These are phyloP conservation scores for Drosophila merina DNA, from an alignment of 2,888 invertebrate species.

Conservation along the genomic window DNA sequence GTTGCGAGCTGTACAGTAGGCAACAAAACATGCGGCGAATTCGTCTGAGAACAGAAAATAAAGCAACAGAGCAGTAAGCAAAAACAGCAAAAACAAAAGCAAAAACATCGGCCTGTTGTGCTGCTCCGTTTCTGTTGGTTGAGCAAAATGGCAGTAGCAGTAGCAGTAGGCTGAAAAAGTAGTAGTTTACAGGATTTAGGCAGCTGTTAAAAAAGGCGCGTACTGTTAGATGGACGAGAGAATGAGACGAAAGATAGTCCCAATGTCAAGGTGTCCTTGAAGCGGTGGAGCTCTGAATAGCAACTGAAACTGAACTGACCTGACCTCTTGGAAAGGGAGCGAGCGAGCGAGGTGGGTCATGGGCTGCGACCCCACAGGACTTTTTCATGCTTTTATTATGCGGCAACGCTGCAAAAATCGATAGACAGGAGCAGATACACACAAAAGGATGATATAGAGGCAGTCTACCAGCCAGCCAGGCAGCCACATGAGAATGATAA, in stretches of 20 bases:
- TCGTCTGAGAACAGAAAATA: conserved; percentile 44
- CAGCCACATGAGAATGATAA: conserved; percentile 60
- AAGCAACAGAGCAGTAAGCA: conserved; percentile 41
- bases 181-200: conserved; percentile 27
- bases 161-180: not conserved
- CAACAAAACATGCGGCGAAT: conserved; percentile 77
- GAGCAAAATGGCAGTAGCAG: conserved; percentile 7
- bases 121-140: conserved; percentile 12
- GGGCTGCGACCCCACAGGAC: conserved; percentile 13
- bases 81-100: conserved; percentile 9
- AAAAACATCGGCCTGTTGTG: conserved; percentile 13
- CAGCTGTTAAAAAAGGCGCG: conserved; percentile 41
- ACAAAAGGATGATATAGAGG: conserved; percentile 23
- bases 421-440: conserved; percentile 48
- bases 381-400: conserved; percentile 27
- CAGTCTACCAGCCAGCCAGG: not conserved
- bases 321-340: conserved; percentile 12
- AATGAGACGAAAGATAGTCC: conserved; percentile 7
- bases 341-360: conserved; percentile 7
- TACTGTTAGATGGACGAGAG: conserved; percentile 13
- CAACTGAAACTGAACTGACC: conserved; percentile 65
- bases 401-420: conserved; percentile 53
- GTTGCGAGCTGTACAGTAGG: conserved; percentile 75
- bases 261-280: conserved; percentile 69
- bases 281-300: conserved; percentile 39